Percentiles rank a stretch among this genome's conserved stretches.
Evolutionary conservation across 1,140 invertebrate species (phyloP).

Genomic region (Tribolium castaneum): DNA sequence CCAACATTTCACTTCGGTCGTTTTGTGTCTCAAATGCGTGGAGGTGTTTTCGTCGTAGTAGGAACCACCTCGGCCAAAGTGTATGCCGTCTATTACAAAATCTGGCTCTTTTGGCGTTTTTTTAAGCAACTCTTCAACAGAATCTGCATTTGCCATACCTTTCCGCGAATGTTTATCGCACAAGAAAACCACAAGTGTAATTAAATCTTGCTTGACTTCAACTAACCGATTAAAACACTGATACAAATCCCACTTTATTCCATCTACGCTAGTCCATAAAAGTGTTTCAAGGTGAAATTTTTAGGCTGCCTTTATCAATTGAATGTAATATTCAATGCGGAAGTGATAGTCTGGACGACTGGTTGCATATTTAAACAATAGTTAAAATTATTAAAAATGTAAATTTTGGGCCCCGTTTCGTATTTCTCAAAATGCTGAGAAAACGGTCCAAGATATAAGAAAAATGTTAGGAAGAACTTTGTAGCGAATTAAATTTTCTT

Average conservation of each 20-base stretch:
- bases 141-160: background rate
- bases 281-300: background rate
- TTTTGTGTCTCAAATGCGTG: slow-evolving; percentile 40
- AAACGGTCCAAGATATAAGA: too few relatives aligned
- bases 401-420: too few relatives aligned
- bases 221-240: background rate
- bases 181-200: background rate
- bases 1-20: slow-evolving; percentile 43
- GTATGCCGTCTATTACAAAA: slow-evolving; percentile 24
- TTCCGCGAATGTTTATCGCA: background rate
- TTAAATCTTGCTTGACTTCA: background rate
- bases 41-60: background rate
- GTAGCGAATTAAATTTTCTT: too few relatives aligned
- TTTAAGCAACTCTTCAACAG: background rate
- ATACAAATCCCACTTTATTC: background rate
- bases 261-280: background rate
- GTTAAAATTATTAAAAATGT: too few relatives aligned
- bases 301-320: background rate
- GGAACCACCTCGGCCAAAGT: slow-evolving; percentile 15
- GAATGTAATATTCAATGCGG: background rate
- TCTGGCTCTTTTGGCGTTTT: background rate
- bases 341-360: background rate
- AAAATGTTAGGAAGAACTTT: too few relatives aligned
- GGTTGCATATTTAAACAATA: background rate
- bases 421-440: too few relatives aligned